phyloP scores from a whole-genome alignment of 1,140 invertebrate species.

The Patella vulgata region DNA sequence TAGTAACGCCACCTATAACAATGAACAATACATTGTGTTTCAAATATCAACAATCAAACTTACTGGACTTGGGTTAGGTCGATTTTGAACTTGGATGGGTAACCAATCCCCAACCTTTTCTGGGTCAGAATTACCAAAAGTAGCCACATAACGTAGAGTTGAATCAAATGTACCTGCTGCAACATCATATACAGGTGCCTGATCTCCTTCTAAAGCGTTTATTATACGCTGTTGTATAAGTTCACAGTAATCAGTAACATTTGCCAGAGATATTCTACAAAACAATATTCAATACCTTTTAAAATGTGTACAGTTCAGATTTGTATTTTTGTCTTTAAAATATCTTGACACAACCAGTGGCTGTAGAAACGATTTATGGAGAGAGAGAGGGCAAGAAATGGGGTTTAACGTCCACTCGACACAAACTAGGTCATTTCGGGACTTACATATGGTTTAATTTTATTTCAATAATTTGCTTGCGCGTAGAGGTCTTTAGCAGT shows the following conservation, averaged over 20 bases:
- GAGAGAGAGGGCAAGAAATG: too few species aligned
- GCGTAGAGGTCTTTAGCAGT: too few species aligned
- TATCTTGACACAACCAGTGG: too few species aligned
- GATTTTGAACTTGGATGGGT: constrained; percentile 59
- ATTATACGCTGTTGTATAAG: constrained; percentile 42
- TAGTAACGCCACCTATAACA: too few species aligned
- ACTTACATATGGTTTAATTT: too few species aligned
- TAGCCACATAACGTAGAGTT: constrained; percentile 67
- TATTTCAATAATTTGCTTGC: too few species aligned
- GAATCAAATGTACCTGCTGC: constrained; percentile 15
- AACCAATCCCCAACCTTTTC: constrained; percentile 70
- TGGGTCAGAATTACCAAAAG: constrained; percentile 71
- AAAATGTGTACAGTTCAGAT: too few species aligned
- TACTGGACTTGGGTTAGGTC: constrained; percentile 25
- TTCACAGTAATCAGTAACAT: constrained; percentile 36
- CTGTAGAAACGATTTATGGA: too few species aligned
- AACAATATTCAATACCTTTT: too few species aligned
- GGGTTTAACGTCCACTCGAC: too few species aligned
- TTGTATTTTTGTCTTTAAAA: too few species aligned
- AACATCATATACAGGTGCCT: constrained; percentile 9
- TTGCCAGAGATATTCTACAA: constrained; percentile 32
- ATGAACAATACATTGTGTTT: not conserved
- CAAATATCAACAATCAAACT: not conserved
- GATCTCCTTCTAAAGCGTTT: constrained; percentile 37
- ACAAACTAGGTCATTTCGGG: too few species aligned